Evolutionary conservation across 2,797 vertebrate species (phyloP), one percentile per base, ranked within the genome.

Genomic region (Microcaecilia unicolor): DNA sequence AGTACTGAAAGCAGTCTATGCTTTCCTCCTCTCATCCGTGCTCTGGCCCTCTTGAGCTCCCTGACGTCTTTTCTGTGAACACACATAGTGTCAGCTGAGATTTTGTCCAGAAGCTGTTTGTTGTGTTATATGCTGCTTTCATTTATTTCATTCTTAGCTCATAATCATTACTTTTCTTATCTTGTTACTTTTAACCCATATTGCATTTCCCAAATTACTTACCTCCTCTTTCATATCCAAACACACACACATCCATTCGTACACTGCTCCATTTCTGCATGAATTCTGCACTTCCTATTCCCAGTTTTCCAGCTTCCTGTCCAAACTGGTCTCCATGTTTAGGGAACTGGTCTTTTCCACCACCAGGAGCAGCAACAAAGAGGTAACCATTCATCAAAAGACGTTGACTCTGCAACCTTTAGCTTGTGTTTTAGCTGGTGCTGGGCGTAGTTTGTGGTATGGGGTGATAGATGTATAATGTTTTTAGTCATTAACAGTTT

Each of bases 291-390:
- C n/a, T n/a, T n/a, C n/a, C n/a, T n/a, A n/a, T 64, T 55, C 58
- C 82, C 83, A 93, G 87, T 75, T 54, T 61, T 76, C 77, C 58
- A 42, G 86, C 72, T 65, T 86, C 75, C 76, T 90, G 80, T 85
- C 83, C 81, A 90, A 85, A 85, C 61, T 92, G 77, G 70, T 67
- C 52, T 85, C 81, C 75, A 32, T 73, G 64, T 74, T 92, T 82
- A 83, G 67, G 83, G 84, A 66, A 74, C 74, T 89, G 78, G 41
- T 90, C 74, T 78, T 84, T 64, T 57, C 60, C 62, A 64, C 83
- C 64, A 36, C 76, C 74, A 68, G 70, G 73, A 77, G 61, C 43
- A 39, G 62, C 66, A 65, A 63, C 65, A 56, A 53, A 27, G 79
- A 95, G 91, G 91, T 90, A 91, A 91, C 5, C 19, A 15, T 30